phyloP scores from a whole-genome alignment of 2,797 vertebrate species.

The Trachops cirrhosus region DNA sequence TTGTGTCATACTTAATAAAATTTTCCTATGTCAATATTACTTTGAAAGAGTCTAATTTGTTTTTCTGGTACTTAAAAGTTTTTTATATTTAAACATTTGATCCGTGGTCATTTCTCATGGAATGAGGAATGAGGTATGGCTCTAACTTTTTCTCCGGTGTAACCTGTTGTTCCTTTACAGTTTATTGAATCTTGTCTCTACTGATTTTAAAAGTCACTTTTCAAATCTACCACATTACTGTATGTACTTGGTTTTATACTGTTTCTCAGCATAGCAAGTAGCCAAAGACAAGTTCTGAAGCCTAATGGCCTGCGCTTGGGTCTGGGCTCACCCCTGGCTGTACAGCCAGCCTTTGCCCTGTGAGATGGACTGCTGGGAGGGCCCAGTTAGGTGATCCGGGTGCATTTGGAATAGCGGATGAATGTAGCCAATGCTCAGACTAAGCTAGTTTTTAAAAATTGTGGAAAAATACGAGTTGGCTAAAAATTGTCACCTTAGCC shows the following conservation, averaged over 20 bases:
- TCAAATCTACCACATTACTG: background rate
- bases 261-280: background rate
- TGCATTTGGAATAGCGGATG: background rate
- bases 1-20: background rate
- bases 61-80: background rate
- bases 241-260: background rate
- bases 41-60: background rate
- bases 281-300: background rate
- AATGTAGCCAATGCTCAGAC: background rate
- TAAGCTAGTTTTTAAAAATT: background rate
- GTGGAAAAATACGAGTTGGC: background rate
- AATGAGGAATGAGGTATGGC: background rate
- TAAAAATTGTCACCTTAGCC: background rate
- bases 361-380: background rate
- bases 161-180: background rate
- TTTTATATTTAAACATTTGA: slow-evolving; percentile 13
- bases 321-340: background rate
- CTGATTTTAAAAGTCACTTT: background rate
- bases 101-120: background rate
- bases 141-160: background rate
- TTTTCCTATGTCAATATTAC: background rate
- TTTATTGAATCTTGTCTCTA: background rate
- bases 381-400: background rate
- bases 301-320: background rate
- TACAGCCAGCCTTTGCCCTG: background rate